Percentiles rank a stretch among this genome's conserved stretches.
These are phyloP conservation scores for Pilophorus perplexus DNA, from an alignment of 2,888 invertebrate genomes.

Conservation along the genomic window DNA sequence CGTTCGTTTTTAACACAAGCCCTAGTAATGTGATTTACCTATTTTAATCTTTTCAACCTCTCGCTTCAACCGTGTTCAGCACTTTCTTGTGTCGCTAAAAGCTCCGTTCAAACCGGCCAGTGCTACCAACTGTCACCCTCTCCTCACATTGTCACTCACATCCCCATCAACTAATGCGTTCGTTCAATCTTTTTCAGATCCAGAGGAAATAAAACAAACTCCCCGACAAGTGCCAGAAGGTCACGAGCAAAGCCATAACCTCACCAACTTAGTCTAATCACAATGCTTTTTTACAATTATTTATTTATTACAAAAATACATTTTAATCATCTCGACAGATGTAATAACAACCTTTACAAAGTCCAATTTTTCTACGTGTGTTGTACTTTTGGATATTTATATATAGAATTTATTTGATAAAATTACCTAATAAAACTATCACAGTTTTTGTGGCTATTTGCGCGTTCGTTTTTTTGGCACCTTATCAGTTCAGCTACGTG, in stretches of 20 bases:
- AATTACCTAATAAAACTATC: neutral
- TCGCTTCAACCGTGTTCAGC: too few species aligned
- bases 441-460: neutral
- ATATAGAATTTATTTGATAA: neutral
- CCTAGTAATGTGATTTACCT: too few species aligned
- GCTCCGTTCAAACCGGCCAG: too few species aligned
- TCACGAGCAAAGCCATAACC: conserved; percentile 28
- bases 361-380: conserved; percentile 1
- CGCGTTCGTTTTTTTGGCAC: neutral
- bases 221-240: conserved; percentile 23
- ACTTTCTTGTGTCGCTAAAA: too few species aligned
- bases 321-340: conserved; percentile 3
- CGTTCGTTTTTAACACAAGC: too few species aligned
- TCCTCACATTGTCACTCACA: neutral
- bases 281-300: conserved; percentile 6
- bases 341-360: neutral
- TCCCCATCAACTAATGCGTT: neutral
- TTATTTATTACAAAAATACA: neutral
- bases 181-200: neutral
- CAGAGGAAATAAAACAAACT: conserved; percentile 23
- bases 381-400: conserved; percentile 9
- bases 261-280: conserved; percentile 28
- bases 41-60: neutral
- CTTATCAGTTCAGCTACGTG: too few species aligned
- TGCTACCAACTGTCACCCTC: too few species aligned